Evolutionary conservation across 1,140 invertebrate species (phyloP).

Genomic region (Heterodera schachtii): DNA sequence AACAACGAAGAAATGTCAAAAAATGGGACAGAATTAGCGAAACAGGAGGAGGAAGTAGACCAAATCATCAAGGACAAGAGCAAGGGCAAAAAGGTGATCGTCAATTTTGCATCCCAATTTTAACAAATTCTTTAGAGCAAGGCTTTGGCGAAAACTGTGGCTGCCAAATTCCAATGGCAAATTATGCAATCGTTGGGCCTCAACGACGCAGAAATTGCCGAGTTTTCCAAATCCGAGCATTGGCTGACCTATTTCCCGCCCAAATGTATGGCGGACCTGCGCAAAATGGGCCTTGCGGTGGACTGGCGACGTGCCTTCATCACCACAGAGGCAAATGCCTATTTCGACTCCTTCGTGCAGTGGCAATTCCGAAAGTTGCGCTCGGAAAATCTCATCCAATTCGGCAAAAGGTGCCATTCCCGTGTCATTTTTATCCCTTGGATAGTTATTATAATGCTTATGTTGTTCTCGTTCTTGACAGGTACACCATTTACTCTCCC

Average conservation of each 20-base stretch:
- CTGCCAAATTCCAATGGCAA: conserved; percentile 94
- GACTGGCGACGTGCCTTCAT: conserved; percentile 97
- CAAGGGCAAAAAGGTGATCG: conserved; percentile 87
- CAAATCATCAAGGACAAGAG: conserved; percentile 84
- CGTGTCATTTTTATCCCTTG: no score
- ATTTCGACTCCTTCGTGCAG: conserved; percentile 93
- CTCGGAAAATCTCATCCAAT: conserved; percentile 84
- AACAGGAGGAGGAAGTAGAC: conserved; percentile 68
- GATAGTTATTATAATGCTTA: no score
- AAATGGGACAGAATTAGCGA: conserved; percentile 61
- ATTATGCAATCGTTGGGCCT: conserved; percentile 94
- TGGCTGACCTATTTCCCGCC: conserved; percentile 98
- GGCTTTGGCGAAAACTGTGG: conserved; percentile 86
- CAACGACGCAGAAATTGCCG: conserved; percentile 83
- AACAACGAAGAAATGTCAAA: conserved; percentile 62
- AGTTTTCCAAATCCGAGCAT: conserved; percentile 85
- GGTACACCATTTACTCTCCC: conserved; percentile 92
- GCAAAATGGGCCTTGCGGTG: conserved; percentile 83
- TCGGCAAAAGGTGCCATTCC: conserved; percentile 80
- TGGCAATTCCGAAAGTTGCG: conserved; percentile 95
- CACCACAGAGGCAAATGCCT: conserved; percentile 96
- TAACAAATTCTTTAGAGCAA: conserved; percentile 70
- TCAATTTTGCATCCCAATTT: conserved; percentile 19
- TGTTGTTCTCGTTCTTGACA: conserved; percentile 46
- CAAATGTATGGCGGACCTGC: conserved; percentile 81